These are phyloP conservation scores for Microcebus ravelobensis DNA, from an alignment of 2,113 vertebrate genomes.

Conservation along the genomic window DNA sequence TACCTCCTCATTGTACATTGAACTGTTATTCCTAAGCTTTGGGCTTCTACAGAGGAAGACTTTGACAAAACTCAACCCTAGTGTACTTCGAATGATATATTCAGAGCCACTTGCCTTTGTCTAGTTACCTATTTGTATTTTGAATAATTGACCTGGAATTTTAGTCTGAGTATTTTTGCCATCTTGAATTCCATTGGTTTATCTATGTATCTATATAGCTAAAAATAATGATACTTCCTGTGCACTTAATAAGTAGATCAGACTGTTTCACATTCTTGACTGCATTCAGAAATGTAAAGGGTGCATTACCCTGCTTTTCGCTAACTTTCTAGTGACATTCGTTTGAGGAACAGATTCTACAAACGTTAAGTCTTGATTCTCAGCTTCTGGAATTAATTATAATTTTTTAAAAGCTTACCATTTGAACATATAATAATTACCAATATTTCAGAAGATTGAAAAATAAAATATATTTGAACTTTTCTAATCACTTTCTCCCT, in stretches of 20 bases:
- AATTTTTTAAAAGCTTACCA: not conserved
- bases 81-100: not conserved
- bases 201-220: not conserved
- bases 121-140: not conserved
- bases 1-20: not conserved
- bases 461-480: not conserved
- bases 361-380: not conserved
- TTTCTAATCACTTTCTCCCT: slow-evolving; percentile 21
- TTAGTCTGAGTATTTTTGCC: slow-evolving; percentile 6
- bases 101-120: not conserved
- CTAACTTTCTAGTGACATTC: not conserved
- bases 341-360: not conserved
- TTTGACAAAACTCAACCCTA: not conserved
- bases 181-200: not conserved
- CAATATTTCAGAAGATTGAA: not conserved
- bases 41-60: not conserved
- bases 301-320: not conserved
- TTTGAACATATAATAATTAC: not conserved
- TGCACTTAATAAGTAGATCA: not conserved
- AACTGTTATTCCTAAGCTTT: not conserved
- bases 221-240: not conserved
- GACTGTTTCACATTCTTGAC: not conserved
- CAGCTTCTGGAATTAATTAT: not conserved
- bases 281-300: not conserved
- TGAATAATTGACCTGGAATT: not conserved